Evolutionary conservation across 2,113 vertebrate genomes (phyloP).

Genomic region (Crocuta crocuta): DNA sequence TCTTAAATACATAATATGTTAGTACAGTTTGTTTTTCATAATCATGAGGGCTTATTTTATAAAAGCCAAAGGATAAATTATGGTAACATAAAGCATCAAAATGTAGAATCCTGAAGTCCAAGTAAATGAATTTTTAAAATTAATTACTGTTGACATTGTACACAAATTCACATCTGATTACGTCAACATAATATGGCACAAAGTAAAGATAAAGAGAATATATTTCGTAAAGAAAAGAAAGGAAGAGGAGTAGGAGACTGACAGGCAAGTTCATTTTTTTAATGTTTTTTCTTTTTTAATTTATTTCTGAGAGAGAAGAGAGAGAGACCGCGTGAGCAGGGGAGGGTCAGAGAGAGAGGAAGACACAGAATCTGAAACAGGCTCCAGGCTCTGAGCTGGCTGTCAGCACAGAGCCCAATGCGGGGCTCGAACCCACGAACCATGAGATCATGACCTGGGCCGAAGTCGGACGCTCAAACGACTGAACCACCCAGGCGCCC

Average conservation of each 20-base stretch:
- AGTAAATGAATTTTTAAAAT: not conserved
- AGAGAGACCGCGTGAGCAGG: no score
- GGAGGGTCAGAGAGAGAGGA: no score
- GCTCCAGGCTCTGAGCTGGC: no score
- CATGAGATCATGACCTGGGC: no score
- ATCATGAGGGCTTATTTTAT: not conserved
- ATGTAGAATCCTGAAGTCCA: not conserved
- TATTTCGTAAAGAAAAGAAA: not conserved
- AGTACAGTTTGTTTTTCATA: not conserved
- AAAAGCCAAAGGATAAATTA: constrained; percentile 4
- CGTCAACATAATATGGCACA: not conserved
- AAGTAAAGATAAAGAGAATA: not conserved
- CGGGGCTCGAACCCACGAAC: no score
- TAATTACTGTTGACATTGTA: not conserved
- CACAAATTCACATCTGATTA: not conserved
- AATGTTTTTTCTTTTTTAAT: no score
- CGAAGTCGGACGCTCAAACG: no score
- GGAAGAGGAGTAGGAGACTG: not conserved
- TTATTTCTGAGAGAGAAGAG: no score
- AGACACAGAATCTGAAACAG: no score
- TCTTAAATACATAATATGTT: not conserved
- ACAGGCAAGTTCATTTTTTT: not conserved
- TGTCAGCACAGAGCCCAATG: no score
- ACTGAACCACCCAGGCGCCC: no score
- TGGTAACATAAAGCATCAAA: not conserved